Conservation (phyloP, 1,140 invertebrate species). For the Akabosia matsudoensis region DNA sequence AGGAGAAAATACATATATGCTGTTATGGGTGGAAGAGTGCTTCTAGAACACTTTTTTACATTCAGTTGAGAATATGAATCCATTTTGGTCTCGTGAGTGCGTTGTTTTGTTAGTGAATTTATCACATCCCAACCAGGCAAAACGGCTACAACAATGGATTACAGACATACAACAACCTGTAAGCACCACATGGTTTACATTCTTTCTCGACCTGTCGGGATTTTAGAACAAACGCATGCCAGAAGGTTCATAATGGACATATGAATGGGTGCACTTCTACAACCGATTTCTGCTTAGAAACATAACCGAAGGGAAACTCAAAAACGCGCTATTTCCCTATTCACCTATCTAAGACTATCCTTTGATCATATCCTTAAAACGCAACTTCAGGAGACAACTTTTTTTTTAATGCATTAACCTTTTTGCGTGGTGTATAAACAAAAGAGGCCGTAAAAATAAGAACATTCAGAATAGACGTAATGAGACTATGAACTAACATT, state of each 20-base stretch:
- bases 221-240: no score
- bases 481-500: neutral
- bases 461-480: neutral
- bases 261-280: no score
- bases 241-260: no score
- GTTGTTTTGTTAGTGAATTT: conserved; percentile 14
- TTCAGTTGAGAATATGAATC: neutral
- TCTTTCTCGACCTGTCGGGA: neutral
- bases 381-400: no score
- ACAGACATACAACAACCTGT: neutral
- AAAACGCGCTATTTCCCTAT: neutral
- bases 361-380: no score
- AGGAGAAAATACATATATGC: no score
- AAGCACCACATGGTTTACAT: neutral
- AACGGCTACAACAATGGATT: neutral
- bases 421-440: neutral
- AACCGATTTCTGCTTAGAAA: no score
- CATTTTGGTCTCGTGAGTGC: neutral
- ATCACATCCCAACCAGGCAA: conserved; percentile 12
- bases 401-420: neutral
- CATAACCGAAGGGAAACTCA: neutral
- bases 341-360: no score
- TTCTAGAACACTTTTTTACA: neutral
- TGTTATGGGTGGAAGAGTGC: neutral
- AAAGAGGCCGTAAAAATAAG: neutral